phyloP scores from a whole-genome alignment of 2,113 vertebrate genomes.

The Zeus faber region DNA sequence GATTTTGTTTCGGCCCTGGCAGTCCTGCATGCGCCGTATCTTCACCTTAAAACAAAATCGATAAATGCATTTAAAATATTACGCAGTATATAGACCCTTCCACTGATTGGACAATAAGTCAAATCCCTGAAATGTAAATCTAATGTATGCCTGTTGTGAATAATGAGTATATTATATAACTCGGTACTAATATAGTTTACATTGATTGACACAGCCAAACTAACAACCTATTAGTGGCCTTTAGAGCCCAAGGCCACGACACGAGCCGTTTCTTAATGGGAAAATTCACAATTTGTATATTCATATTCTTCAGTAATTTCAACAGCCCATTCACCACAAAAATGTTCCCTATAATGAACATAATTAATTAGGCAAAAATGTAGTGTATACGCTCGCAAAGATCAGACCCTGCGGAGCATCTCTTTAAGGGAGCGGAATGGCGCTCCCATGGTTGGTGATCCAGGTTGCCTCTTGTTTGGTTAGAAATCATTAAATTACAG shows the following conservation, averaged over 20 bases:
- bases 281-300: constrained; percentile 58
- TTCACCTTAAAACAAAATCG: no score
- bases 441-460: constrained; percentile 55
- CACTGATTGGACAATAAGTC: constrained; percentile 28
- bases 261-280: constrained; percentile 18
- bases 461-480: constrained; percentile 73
- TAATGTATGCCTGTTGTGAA: no score
- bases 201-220: background rate
- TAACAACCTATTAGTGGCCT: constrained; percentile 3
- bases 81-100: background rate
- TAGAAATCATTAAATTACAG: constrained; percentile 81
- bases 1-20: no score
- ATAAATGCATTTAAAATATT: constrained; percentile 3
- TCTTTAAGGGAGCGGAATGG: constrained; percentile 26
- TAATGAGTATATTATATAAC: background rate
- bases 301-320: constrained; percentile 69
- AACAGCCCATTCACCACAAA: constrained; percentile 56
- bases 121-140: constrained; percentile 19
- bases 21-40: no score
- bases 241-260: constrained; percentile 28
- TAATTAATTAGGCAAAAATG: constrained; percentile 76
- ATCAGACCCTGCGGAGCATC: constrained; percentile 54
- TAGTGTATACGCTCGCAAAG: constrained; percentile 63
- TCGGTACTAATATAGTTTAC: background rate
- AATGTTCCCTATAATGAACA: constrained; percentile 64